Conservation (phyloP, 2,113 vertebrate genomes). For the Ophiodon elongatus region DNA sequence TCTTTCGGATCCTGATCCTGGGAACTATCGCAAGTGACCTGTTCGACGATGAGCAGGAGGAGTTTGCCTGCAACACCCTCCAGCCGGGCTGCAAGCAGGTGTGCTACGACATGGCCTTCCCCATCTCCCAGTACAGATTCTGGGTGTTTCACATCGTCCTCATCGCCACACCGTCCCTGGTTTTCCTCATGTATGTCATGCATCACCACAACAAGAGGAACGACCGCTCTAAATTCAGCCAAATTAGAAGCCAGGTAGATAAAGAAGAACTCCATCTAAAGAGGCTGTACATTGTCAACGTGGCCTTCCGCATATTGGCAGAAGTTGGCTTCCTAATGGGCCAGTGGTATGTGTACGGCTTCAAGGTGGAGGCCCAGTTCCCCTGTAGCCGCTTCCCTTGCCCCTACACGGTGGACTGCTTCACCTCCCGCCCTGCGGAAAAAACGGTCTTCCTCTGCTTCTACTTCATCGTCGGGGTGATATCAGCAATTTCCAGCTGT, state of each 20-base stretch:
- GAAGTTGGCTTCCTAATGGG: slow-evolving; percentile 89
- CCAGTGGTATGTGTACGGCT: slow-evolving; percentile 92
- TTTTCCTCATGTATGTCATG: slow-evolving; percentile 90
- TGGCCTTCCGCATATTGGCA: slow-evolving; percentile 86
- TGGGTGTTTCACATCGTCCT: slow-evolving; percentile 96
- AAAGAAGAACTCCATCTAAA: slow-evolving; percentile 25
- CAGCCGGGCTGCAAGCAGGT: slow-evolving; percentile 95
- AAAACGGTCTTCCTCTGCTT: slow-evolving; percentile 94
- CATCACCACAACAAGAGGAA: slow-evolving; percentile 86
- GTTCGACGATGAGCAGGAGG: slow-evolving; percentile 92
- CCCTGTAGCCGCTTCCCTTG: slow-evolving; percentile 88
- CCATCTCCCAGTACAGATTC: slow-evolving; percentile 95
- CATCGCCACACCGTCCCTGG: slow-evolving; percentile 89
- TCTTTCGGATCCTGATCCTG: slow-evolving; percentile 93
- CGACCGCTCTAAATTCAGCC: background rate
- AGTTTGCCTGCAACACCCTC: slow-evolving; percentile 93
- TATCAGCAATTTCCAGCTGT: slow-evolving; percentile 87
- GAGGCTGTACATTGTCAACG: slow-evolving; percentile 87
- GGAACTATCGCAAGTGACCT: slow-evolving; percentile 92
- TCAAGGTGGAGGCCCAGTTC: slow-evolving; percentile 89
- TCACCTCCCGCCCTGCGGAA: slow-evolving; percentile 92
- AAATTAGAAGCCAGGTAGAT: fast-evolving
- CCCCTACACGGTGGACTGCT: slow-evolving; percentile 93
- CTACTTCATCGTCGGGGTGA: slow-evolving; percentile 90
- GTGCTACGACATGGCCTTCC: slow-evolving; percentile 93